A percentile compares a stretch with the other conserved stretches of the same genome.
These are phyloP conservation scores for Halocynthia aurantium DNA, from an alignment of 23 tunicate species.

Conservation along the genomic window DNA sequence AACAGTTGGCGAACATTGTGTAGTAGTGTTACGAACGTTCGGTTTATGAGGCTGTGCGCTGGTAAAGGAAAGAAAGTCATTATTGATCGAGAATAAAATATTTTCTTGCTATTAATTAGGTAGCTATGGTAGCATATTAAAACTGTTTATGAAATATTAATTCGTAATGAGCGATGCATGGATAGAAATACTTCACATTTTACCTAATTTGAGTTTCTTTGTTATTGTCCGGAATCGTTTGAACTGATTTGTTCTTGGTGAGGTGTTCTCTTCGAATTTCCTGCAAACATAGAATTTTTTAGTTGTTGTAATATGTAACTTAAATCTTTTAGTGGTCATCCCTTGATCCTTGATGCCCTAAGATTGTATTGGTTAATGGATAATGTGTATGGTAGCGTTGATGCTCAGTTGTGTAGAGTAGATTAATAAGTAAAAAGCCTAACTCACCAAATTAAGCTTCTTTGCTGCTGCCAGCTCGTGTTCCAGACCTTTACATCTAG, in stretches of 20 bases:
- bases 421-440: no score
- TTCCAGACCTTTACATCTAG: constrained; percentile 16
- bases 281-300: constrained; percentile 10
- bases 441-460: constrained; percentile 28
- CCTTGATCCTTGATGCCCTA: no score
- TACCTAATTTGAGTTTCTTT: constrained; percentile 32
- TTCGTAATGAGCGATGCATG: not conserved
- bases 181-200: not conserved
- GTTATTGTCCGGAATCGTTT: constrained; percentile 41
- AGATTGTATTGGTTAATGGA: no score
- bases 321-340: no score
- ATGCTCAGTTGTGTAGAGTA: no score
- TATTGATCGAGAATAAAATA: not conserved
- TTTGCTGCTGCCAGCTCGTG: constrained; percentile 26
- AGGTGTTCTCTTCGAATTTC: constrained; percentile 24
- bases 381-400: no score
- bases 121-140: not conserved
- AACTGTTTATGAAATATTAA: not conserved
- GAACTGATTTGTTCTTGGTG: constrained; percentile 49
- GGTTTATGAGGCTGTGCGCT: not conserved
- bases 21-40: constrained; percentile 17
- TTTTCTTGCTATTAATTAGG: not conserved
- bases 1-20: constrained; percentile 31
- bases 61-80: not conserved
- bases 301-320: not conserved